phyloP scores from a whole-genome alignment of 2,113 vertebrate species.

The Hypocryptadius cinnamomeus region DNA sequence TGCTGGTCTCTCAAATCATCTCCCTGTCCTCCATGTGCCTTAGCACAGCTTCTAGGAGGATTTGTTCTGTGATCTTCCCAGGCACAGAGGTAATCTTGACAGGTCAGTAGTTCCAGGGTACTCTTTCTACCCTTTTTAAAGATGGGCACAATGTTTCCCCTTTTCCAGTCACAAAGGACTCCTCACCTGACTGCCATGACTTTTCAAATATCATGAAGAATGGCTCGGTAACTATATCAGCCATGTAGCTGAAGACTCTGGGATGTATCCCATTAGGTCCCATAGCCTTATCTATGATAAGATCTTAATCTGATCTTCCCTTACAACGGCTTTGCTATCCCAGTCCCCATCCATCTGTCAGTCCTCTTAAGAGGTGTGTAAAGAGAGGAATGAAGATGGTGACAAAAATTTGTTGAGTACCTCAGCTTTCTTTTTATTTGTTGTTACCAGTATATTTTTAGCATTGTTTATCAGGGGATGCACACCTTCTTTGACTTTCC shows the following conservation, averaged over 20 bases:
- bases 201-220: background rate
- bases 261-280: background rate
- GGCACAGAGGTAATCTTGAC: background rate
- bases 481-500: background rate
- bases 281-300: background rate
- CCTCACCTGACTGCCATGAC: background rate
- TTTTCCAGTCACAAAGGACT: background rate
- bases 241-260: background rate
- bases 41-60: background rate
- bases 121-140: background rate
- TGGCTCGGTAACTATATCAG: background rate
- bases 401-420: background rate
- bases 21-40: background rate
- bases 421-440: background rate
- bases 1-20: background rate
- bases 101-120: background rate
- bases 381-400: background rate
- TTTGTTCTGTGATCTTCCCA: background rate
- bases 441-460: background rate
- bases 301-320: no score
- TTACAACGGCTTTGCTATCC: background rate
- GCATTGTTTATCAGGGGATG: background rate
- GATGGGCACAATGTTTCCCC: background rate
- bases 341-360: background rate
- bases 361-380: background rate